Conservation (phyloP, 2,113 vertebrate genomes). For the Sakesphorus luctuosus region DNA sequence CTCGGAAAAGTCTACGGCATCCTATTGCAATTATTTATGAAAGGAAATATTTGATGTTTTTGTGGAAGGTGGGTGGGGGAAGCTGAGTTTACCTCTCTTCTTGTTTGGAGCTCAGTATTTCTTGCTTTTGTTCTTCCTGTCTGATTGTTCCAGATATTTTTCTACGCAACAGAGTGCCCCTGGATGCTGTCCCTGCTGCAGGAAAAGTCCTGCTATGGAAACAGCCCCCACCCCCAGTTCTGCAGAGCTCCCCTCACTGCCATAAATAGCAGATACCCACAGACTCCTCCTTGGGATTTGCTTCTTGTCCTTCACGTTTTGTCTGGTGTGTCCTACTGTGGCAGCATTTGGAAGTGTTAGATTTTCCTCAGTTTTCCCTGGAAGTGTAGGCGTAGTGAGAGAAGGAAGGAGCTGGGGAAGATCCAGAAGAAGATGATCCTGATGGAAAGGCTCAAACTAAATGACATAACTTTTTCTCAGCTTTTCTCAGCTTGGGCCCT, state of each 20-base stretch:
- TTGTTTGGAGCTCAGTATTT: background rate
- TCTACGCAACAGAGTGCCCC: background rate
- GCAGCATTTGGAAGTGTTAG: slow-evolving; percentile 13
- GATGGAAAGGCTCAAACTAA: slow-evolving; percentile 1
- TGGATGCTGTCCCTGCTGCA: background rate
- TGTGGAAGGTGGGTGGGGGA: slow-evolving; percentile 68
- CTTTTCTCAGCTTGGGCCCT: background rate
- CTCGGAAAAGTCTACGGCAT: slow-evolving; percentile 78
- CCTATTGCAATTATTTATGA: slow-evolving; percentile 92
- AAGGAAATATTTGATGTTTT: slow-evolving; percentile 88
- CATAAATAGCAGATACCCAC: background rate
- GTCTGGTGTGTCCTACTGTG: slow-evolving; percentile 2
- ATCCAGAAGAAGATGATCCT: background rate
- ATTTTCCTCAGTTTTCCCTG: slow-evolving; percentile 1
- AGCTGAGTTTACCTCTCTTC: slow-evolving; percentile 55
- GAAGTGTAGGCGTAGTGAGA: slow-evolving; percentile 7
- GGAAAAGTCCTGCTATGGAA: background rate
- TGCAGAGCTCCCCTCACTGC: background rate
- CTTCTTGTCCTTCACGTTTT: background rate
- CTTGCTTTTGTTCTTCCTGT: slow-evolving; percentile 20
- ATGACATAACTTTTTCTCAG: background rate
- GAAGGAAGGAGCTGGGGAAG: slow-evolving; percentile 2
- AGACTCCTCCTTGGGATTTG: background rate
- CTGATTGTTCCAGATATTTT: background rate
- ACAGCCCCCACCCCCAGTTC: background rate